Percentiles rank a stretch among this genome's conserved stretches.
These are phyloP conservation scores for Microctenopoma steveboyesi DNA, from an alignment of 2,797 vertebrate genomes.

Conservation along the genomic window DNA sequence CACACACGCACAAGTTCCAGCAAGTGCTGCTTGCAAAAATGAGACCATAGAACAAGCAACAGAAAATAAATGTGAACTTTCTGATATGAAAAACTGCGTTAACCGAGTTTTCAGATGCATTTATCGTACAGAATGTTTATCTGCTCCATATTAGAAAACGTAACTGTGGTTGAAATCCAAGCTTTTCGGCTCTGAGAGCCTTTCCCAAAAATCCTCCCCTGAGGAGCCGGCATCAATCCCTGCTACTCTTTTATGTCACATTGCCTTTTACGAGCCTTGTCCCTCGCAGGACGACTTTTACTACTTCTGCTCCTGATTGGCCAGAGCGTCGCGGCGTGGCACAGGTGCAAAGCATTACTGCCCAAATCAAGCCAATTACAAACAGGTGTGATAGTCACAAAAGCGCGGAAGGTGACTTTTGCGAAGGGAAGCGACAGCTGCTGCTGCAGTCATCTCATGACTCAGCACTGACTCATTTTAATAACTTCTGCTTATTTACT, in stretches of 20 bases:
- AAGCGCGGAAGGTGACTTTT: slow-evolving; percentile 48
- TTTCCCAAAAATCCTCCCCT: slow-evolving; percentile 56
- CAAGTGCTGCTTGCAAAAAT: slow-evolving; percentile 19
- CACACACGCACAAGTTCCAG: neutral
- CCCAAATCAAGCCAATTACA: slow-evolving; percentile 67
- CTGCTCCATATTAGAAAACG: slow-evolving; percentile 56
- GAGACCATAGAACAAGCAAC: neutral
- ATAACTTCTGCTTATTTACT: slow-evolving; percentile 37
- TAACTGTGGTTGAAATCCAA: slow-evolving; percentile 60
- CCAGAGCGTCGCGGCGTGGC: slow-evolving; percentile 38
- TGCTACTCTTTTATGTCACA: slow-evolving; percentile 73
- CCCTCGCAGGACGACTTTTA: slow-evolving; percentile 60
- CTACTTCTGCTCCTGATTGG: slow-evolving; percentile 60
- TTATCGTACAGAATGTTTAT: slow-evolving; percentile 65
- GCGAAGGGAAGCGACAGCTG: slow-evolving; percentile 14
- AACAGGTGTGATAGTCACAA: slow-evolving; percentile 66
- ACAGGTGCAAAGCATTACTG: slow-evolving; percentile 75
- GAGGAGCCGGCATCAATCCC: slow-evolving; percentile 53
- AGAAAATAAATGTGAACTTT: slow-evolving; percentile 44
- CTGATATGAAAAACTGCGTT: slow-evolving; percentile 38
- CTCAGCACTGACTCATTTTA: slow-evolving; percentile 37
- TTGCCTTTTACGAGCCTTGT: slow-evolving; percentile 70
- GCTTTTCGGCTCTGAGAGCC: slow-evolving; percentile 55
- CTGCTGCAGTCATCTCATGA: slow-evolving; percentile 22
- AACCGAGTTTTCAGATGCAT: slow-evolving; percentile 48